Evolutionary conservation across 2,797 vertebrate genomes (phyloP).

Genomic region (Coregonus sp.): DNA sequence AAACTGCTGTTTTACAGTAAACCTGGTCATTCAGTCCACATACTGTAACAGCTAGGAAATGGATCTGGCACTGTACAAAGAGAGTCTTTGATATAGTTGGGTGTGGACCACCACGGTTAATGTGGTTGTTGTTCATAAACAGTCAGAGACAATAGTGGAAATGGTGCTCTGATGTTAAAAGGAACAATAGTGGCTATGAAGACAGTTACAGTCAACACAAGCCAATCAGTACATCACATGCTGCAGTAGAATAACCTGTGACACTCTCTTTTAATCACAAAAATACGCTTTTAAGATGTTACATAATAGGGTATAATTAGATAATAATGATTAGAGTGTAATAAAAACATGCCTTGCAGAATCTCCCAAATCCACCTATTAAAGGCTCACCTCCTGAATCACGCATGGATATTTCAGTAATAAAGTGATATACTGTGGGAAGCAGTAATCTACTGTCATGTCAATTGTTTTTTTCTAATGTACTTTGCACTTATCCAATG

Average conservation of each 20-base stretch:
- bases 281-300: conserved; percentile 31
- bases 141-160: neutral
- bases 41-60: neutral
- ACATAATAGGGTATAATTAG: neutral
- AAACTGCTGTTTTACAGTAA: neutral
- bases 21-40: conserved; percentile 8
- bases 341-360: neutral
- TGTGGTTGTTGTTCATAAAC: conserved; percentile 1
- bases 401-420: neutral
- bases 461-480: neutral
- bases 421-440: neutral
- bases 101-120: neutral
- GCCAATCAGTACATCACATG: conserved; percentile 14
- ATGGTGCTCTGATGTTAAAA: conserved; percentile 10
- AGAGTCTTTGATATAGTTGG: neutral
- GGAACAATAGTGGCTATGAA: neutral
- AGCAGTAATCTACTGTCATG: neutral
- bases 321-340: neutral
- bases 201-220: conserved; percentile 15
- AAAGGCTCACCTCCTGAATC: neutral
- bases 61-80: conserved; percentile 8
- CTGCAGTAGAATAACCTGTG: conserved; percentile 10
- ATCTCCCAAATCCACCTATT: conserved; percentile 1
- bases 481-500: neutral
- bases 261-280: conserved; percentile 31